Evolutionary conservation across 2,888 invertebrate genomes (phyloP).

Genomic region (Aphidoletes aphidimyza): DNA sequence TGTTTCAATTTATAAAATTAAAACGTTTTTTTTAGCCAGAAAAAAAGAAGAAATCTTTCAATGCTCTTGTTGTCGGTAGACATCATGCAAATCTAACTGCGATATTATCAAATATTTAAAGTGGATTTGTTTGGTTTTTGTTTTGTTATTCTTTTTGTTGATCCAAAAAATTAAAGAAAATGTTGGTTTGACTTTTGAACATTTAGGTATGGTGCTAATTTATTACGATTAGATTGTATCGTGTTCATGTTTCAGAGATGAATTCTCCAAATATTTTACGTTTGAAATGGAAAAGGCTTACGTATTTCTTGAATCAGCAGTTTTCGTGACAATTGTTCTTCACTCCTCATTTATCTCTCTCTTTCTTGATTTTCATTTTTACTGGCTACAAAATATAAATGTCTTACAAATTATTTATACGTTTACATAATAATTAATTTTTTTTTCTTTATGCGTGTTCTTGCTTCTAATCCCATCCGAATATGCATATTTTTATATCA

Average conservation of each 20-base stretch:
- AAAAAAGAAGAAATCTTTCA: no score
- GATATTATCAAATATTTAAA: not conserved
- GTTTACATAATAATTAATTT: slow-evolving; percentile 28
- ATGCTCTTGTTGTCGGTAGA: no score
- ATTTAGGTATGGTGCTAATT: not conserved
- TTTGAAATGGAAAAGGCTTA: slow-evolving; percentile 38
- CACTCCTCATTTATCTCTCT: no score
- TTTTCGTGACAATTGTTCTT: slow-evolving; percentile 2
- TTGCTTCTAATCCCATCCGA: slow-evolving; percentile 7
- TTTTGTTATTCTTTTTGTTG: not conserved
- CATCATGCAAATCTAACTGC: no score
- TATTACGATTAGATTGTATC: not conserved
- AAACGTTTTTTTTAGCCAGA: not conserved
- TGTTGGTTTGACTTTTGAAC: slow-evolving; percentile 9
- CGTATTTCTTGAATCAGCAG: slow-evolving; percentile 34
- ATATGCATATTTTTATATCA: slow-evolving; percentile 10
- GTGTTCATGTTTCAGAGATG: not conserved
- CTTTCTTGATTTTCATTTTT: no score
- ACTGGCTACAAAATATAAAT: slow-evolving; percentile 51
- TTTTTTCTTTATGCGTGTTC: not conserved
- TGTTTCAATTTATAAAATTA: slow-evolving; percentile 39
- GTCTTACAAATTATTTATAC: slow-evolving; percentile 37
- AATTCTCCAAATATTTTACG: not conserved
- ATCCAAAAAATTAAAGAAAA: not conserved
- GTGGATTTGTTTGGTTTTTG: not conserved